Evolutionary conservation across 2,888 invertebrate species (phyloP).

Genomic region (Disparrhopalites patrizii): DNA sequence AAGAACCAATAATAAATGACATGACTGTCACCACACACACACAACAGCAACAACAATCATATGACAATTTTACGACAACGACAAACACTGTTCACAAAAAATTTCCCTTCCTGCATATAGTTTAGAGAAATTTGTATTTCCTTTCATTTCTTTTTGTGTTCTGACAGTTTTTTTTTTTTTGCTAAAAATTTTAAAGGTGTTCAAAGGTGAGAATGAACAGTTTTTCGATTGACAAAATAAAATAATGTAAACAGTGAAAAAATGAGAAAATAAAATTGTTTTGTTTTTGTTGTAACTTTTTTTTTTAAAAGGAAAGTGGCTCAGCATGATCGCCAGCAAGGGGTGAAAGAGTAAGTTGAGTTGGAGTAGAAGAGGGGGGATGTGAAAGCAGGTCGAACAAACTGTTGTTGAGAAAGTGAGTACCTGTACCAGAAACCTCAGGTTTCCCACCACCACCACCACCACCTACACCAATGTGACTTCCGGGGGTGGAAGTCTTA

Average conservation of each 20-base stretch:
- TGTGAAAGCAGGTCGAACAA: slow-evolving; percentile 34
- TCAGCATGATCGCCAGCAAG: slow-evolving; percentile 31
- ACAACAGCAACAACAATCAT: too few relatives aligned
- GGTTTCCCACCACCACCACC: slow-evolving; percentile 15
- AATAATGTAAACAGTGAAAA: slow-evolving; percentile 17
- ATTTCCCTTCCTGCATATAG: not conserved
- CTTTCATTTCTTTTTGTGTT: slow-evolving; percentile 4
- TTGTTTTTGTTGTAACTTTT: too few relatives aligned
- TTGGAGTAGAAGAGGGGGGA: slow-evolving; percentile 29
- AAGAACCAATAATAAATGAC: slow-evolving; percentile 11
- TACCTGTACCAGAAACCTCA: slow-evolving; percentile 32
- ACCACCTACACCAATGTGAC: not conserved
- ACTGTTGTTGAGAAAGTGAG: slow-evolving; percentile 30
- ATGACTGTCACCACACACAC: slow-evolving; percentile 7
- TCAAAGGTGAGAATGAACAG: too few relatives aligned
- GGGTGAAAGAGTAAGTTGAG: slow-evolving; percentile 21
- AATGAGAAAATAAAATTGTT: not conserved
- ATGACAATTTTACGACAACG: too few relatives aligned
- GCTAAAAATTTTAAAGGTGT: too few relatives aligned
- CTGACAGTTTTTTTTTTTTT: too few relatives aligned
- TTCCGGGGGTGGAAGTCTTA: too few relatives aligned
- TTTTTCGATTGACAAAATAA: slow-evolving; percentile 3
- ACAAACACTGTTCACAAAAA: not conserved
- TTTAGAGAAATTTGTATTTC: not conserved
- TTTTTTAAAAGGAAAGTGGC: slow-evolving; percentile 32